Conservation (phyloP, 2,113 vertebrate genomes). For the Ascaphus truei region DNA sequence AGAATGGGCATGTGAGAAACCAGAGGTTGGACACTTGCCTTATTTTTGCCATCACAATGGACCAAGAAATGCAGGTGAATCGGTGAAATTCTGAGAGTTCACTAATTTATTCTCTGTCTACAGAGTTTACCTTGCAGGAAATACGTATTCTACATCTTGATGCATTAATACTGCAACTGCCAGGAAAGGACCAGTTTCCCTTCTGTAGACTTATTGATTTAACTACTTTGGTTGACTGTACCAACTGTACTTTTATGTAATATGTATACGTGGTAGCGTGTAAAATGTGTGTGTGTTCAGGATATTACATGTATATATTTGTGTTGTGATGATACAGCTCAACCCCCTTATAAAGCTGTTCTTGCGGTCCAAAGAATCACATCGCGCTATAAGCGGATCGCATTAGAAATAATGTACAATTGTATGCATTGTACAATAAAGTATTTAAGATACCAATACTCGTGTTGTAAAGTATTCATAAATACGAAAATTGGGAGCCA, state of each 20-base stretch:
- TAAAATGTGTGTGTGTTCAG: constrained; percentile 35
- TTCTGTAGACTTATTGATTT: constrained; percentile 51
- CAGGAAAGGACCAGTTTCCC: constrained; percentile 58
- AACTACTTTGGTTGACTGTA: constrained; percentile 40
- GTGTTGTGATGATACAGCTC: constrained; percentile 50
- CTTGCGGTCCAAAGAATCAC: too few relatives aligned
- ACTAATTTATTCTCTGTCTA: constrained; percentile 26
- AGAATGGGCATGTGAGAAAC: constrained; percentile 80
- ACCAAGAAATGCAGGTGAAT: constrained; percentile 20
- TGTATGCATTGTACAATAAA: too few relatives aligned
- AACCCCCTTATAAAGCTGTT: too few relatives aligned
- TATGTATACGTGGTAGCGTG: constrained; percentile 40
- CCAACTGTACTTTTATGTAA: background rate
- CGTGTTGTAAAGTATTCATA: too few relatives aligned
- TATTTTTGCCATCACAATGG: constrained; percentile 19
- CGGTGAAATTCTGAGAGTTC: constrained; percentile 11
- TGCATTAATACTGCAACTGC: constrained; percentile 50
- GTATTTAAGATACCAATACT: too few relatives aligned
- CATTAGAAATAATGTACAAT: too few relatives aligned
- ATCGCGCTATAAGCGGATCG: too few relatives aligned
- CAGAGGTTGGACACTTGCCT: constrained; percentile 3
- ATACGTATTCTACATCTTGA: constrained; percentile 37
- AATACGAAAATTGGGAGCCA: too few relatives aligned
- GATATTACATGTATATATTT: constrained; percentile 35
- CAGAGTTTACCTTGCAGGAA: constrained; percentile 36